Evolutionary conservation across 1,140 invertebrate genomes (phyloP), one percentile per base, ranked within the genome.

Genomic region (Ceratosolen fusciceps): DNA sequence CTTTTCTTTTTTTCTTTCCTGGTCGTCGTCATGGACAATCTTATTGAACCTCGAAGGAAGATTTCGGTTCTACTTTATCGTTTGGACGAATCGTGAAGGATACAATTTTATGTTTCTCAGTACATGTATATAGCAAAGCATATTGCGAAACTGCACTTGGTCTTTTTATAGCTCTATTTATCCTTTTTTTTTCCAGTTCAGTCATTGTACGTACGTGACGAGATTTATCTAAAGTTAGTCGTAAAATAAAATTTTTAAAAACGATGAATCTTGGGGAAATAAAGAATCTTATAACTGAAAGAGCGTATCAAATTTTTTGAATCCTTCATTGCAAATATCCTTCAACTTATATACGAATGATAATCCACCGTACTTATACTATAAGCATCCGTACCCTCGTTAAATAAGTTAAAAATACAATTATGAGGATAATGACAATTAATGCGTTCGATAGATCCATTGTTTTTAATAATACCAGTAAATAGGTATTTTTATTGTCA

Each of bases 161-260:
- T 70, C 39, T 49, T 70, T 54, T 72, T 72, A 54, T 72, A 19
- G 19, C 26, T 72, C 70, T 70, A 43, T 70, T n/a, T 67, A 71
- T 52, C 19, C 43, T 72, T 52, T 54, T 68, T 52, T 54, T 68
- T 72, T 47, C 19, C 19, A n/a, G 26, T 54, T 52, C 29, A 21
- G 7, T 12, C 60, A 65, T 34, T 65, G 31, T n/a, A 65, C 19
- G 60, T 34, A 62, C 24, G 34, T 37, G 60, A 65, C 24, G 31
- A 65, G 21, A 65, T 65, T 65, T 65, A 65, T 65, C 29, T 65
- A 9, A 9, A 65, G 31, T 65, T 65, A 8, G 31, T 12, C 31
- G 16, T 65, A 65, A 65, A 65, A 65, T 65, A 65, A 65, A 65
- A 62, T 37, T 31, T 65, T 37, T 65, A 19, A 65, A 65, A 65